Conservation (phyloP, 2,797 vertebrate genomes). For the Loris lydekkerianus region DNA sequence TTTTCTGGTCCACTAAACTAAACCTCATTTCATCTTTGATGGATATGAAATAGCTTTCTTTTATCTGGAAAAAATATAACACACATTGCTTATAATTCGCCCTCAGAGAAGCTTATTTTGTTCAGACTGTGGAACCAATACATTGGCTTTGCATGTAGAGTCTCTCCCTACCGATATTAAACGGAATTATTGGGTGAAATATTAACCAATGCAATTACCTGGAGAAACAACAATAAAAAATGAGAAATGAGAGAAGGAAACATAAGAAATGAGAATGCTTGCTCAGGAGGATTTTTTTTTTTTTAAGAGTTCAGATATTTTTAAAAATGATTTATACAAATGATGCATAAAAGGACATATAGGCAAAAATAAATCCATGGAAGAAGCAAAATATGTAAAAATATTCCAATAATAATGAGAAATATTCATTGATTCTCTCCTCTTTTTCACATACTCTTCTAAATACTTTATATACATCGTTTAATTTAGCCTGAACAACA, state of each 20-base stretch:
- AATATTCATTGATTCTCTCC: not conserved
- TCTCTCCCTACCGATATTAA: not conserved
- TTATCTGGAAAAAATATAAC: constrained; percentile 53
- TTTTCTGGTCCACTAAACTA: constrained; percentile 71
- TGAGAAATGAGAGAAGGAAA: not conserved
- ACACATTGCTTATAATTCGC: constrained; percentile 44
- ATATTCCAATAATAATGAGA: not conserved
- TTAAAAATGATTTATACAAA: not conserved
- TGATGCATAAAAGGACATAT: not conserved
- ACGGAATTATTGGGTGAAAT: constrained; percentile 21
- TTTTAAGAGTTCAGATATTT: not conserved
- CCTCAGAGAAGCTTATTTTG: constrained; percentile 52
- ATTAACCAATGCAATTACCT: constrained; percentile 39
- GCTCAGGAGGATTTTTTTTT: not conserved
- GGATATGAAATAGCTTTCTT: constrained; percentile 57
- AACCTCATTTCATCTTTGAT: constrained; percentile 70
- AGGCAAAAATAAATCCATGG: not conserved
- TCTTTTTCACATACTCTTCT: not conserved
- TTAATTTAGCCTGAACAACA: not conserved
- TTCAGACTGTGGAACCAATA: constrained; percentile 29
- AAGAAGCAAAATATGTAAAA: not conserved
- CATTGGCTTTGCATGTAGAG: not conserved
- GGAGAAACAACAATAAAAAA: not conserved
- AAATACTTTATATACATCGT: not conserved
- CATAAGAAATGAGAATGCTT: not conserved